A percentile compares a stretch with the other conserved stretches of the same genome.
Evolutionary conservation across 2,797 vertebrate genomes (phyloP).

Genomic region (Poeciliopsis paucimaculata): DNA sequence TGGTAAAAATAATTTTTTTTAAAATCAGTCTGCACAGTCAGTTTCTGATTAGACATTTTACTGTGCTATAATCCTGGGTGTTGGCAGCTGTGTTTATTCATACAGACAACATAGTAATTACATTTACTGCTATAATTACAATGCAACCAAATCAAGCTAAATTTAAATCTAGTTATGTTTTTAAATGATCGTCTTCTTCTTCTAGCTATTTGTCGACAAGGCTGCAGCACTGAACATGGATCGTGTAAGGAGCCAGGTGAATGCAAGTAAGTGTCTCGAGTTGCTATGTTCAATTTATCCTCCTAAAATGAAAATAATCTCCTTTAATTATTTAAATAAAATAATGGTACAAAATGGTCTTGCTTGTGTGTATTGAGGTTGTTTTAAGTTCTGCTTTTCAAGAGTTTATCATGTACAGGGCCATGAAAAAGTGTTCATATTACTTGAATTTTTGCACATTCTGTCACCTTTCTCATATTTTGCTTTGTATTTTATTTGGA

Average conservation of each 20-base stretch:
- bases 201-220: slow-evolving; percentile 96
- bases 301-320: background rate
- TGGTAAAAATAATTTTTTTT: background rate
- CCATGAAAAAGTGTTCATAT: background rate
- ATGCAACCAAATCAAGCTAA: slow-evolving; percentile 13
- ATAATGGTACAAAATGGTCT: too few relatives aligned
- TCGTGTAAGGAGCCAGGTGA: slow-evolving; percentile 93
- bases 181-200: slow-evolving; percentile 18
- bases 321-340: background rate
- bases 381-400: background rate
- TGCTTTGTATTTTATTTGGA: background rate
- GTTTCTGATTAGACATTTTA: slow-evolving; percentile 1
- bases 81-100: slow-evolving; percentile 43
- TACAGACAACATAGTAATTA: slow-evolving; percentile 31
- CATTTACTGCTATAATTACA: slow-evolving; percentile 41
- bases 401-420: background rate
- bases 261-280: slow-evolving; percentile 89
- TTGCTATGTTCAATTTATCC: slow-evolving; percentile 24
- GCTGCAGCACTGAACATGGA: slow-evolving; percentile 95
- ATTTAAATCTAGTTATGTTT: slow-evolving; percentile 27
- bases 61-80: background rate
- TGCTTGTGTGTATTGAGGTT: background rate
- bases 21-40: slow-evolving; percentile 11
- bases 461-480: background rate
- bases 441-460: background rate